A percentile compares a stretch with the other conserved stretches of the same genome.
These are phyloP conservation scores for Xiphorhynchus erythropygius DNA, from an alignment of 2,797 vertebrate genomes.

Conservation along the genomic window DNA sequence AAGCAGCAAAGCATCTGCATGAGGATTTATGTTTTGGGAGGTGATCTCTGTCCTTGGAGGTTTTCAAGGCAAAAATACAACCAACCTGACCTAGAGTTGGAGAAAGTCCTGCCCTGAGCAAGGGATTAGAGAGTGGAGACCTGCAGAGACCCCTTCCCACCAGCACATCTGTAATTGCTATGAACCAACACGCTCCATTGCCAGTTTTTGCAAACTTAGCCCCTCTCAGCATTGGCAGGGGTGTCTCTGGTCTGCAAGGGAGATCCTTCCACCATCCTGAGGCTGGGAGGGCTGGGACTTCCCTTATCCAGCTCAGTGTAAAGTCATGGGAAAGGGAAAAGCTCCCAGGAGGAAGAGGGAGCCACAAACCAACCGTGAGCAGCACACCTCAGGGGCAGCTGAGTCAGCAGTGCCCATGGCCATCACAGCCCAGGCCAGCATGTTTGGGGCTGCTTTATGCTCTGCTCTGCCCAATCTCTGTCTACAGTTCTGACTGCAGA, in stretches of 20 bases:
- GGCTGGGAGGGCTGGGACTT: no score
- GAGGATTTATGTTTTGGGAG: background rate
- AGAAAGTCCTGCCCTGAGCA: background rate
- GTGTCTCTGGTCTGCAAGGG: background rate
- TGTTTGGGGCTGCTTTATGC: background rate
- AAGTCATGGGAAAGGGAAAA: background rate
- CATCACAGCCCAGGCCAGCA: fast-evolving
- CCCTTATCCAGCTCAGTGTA: background rate
- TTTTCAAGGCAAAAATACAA: background rate
- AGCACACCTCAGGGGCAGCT: background rate
- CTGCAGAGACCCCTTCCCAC: background rate
- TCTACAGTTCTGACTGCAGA: background rate
- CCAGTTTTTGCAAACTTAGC: background rate
- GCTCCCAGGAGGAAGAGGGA: background rate
- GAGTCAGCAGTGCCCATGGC: background rate
- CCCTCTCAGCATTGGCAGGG: no score
- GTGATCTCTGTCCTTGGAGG: background rate
- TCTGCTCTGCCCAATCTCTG: background rate
- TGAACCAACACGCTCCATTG: background rate
- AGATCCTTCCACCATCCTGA: background rate
- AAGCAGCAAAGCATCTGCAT: background rate
- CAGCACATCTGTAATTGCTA: background rate
- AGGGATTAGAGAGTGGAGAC: background rate
- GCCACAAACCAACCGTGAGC: background rate
- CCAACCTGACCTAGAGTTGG: background rate